Percentiles rank a stretch among this genome's conserved stretches.
Conservation (phyloP, 2,113 vertebrate species). For the Capreolus pygargus region DNA sequence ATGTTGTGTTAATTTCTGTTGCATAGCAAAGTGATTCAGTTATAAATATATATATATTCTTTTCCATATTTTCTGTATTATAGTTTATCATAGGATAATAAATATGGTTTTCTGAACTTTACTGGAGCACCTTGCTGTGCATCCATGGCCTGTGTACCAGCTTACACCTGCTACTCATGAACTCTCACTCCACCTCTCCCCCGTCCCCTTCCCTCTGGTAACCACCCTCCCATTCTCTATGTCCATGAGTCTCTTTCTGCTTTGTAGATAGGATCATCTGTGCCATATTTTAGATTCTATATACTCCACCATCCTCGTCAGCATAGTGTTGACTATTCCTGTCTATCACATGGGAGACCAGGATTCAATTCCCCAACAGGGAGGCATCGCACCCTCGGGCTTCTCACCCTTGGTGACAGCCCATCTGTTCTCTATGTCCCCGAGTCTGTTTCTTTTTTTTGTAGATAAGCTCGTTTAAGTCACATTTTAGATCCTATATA, state of each 20-base stretch:
- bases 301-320: background rate
- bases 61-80: background rate
- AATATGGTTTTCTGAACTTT: background rate
- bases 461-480: background rate
- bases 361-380: background rate
- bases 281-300: background rate
- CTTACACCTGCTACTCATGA: background rate
- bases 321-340: background rate
- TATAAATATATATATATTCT: background rate
- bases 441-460: background rate
- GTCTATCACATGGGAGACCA: fast-evolving
- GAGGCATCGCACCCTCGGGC: background rate
- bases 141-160: background rate
- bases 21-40: background rate
- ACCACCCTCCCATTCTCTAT: background rate
- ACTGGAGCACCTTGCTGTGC: no score
- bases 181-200: background rate
- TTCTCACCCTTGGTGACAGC: background rate
- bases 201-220: background rate
- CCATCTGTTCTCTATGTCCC: background rate
- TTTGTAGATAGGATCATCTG: background rate
- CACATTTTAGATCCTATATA: background rate
- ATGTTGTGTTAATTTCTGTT: background rate
- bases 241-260: background rate
- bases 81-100: background rate